These are phyloP conservation scores for Sus cebifrons DNA, from an alignment of 2,797 vertebrate genomes.

Conservation along the genomic window DNA sequence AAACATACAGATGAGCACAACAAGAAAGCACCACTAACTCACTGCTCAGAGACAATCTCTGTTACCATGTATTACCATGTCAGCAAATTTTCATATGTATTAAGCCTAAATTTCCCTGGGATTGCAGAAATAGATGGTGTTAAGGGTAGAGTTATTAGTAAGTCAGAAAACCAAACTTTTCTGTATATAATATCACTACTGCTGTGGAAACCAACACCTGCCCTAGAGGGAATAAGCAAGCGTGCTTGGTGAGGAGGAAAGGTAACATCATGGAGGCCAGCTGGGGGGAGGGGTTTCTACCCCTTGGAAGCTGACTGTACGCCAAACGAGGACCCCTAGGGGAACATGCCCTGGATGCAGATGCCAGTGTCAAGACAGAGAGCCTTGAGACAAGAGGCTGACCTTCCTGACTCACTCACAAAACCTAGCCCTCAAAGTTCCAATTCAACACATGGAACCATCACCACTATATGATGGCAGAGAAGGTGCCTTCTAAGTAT, in stretches of 20 bases:
- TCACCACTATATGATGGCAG: neutral
- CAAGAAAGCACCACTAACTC: slow-evolving; percentile 35
- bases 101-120: slow-evolving; percentile 38
- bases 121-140: neutral
- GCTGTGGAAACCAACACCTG: slow-evolving; percentile 44
- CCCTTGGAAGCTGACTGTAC: neutral
- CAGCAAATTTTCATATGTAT: neutral
- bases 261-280: neutral
- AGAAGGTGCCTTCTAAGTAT: neutral
- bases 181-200: neutral
- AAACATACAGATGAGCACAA: slow-evolving; percentile 19
- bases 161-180: slow-evolving; percentile 27
- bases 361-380: neutral
- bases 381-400: neutral
- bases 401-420: neutral
- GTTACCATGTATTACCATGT: neutral
- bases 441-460: neutral
- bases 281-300: neutral
- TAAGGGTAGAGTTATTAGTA: slow-evolving; percentile 16
- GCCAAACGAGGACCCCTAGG: neutral
- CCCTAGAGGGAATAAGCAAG: neutral
- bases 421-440: neutral
- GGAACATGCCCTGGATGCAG: neutral
- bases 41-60: neutral
- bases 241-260: neutral